Percentiles rank a stretch among this genome's conserved stretches.
phyloP scores from a whole-genome alignment of 2,888 invertebrate species.

The Acleris holmiana region DNA sequence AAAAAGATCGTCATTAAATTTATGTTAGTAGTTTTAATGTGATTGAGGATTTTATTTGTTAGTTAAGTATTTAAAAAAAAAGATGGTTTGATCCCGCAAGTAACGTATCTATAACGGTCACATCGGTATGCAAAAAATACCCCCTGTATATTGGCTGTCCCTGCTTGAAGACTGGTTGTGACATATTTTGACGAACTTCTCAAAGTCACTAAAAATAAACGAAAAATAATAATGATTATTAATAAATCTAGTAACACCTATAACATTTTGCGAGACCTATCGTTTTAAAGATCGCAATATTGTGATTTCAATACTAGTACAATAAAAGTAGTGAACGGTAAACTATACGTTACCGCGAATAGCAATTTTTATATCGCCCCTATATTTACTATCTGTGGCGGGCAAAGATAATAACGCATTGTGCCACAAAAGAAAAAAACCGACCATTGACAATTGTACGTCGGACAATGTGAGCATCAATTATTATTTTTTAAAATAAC shows the following conservation, averaged over 20 bases:
- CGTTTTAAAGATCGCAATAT: not conserved
- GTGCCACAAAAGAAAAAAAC: slow-evolving; percentile 64
- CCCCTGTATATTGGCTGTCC: too few relatives aligned
- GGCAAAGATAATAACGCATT: slow-evolving; percentile 57
- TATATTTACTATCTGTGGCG: slow-evolving; percentile 45
- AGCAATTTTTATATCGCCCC: slow-evolving; percentile 53
- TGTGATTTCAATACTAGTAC: not conserved
- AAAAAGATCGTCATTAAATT: not conserved
- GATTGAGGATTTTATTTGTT: not conserved
- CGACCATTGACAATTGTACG: slow-evolving; percentile 66
- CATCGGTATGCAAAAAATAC: too few relatives aligned
- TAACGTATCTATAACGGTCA: too few relatives aligned
- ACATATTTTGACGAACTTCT: too few relatives aligned
- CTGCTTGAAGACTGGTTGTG: too few relatives aligned
- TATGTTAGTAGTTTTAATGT: not conserved
- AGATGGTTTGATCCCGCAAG: too few relatives aligned
- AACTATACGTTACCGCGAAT: slow-evolving; percentile 38
- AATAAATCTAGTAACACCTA: too few relatives aligned
- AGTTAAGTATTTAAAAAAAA: too few relatives aligned
- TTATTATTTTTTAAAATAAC: slow-evolving; percentile 82
- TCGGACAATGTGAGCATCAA: slow-evolving; percentile 70
- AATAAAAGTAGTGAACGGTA: slow-evolving; percentile 4
- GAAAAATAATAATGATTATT: too few relatives aligned
- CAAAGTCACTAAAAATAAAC: too few relatives aligned
- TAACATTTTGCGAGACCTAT: too few relatives aligned